phyloP scores from a whole-genome alignment of 2,797 vertebrate genomes.

The Morelia viridis region DNA sequence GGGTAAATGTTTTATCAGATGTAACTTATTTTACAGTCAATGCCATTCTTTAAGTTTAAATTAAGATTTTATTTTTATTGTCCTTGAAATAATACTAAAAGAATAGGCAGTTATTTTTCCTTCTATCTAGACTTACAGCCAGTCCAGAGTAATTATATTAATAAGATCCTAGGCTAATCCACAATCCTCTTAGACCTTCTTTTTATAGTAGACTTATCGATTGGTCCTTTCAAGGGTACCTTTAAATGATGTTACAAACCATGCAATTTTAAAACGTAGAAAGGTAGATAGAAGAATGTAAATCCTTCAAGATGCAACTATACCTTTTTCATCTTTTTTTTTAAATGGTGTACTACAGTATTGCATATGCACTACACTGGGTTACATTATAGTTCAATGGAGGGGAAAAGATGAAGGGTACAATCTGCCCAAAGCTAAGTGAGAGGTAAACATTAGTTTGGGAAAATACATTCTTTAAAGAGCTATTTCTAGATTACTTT shows the following conservation, averaged over 20 bases:
- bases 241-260: conserved; percentile 7
- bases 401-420: background rate
- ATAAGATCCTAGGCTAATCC: background rate
- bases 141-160: background rate
- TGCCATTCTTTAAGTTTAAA: background rate
- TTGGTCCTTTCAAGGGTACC: conserved; percentile 2
- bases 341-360: background rate
- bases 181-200: background rate
- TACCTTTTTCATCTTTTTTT: background rate
- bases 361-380: background rate
- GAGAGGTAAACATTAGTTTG: background rate
- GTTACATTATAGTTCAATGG: background rate
- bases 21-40: background rate
- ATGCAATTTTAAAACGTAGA: background rate
- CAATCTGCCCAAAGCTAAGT: background rate
- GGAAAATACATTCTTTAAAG: background rate
- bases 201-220: background rate
- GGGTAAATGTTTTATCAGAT: background rate
- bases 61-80: background rate
- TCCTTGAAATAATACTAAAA: conserved; percentile 24
- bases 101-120: background rate
- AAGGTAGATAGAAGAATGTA: background rate
- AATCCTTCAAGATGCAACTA: background rate
- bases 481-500: background rate
- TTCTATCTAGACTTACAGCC: background rate